These are phyloP conservation scores for Himalopsyche kuldschensis DNA, from an alignment of 2,888 invertebrate species.

Conservation along the genomic window DNA sequence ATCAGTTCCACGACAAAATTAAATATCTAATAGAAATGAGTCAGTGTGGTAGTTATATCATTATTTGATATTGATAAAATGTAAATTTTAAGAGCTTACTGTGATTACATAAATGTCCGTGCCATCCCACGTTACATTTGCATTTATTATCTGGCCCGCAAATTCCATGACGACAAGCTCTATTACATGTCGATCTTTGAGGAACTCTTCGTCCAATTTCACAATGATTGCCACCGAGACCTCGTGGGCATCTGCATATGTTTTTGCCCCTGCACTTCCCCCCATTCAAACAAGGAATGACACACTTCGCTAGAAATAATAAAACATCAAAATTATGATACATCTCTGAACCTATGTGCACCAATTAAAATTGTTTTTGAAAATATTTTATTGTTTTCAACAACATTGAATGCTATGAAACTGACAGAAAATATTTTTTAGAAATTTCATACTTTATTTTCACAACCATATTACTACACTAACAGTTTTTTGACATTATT, in stretches of 20 bases:
- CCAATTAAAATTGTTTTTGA: neutral
- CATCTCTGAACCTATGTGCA: no score
- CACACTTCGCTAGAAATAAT: slow-evolving; percentile 72
- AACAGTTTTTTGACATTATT: no score
- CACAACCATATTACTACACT: no score
- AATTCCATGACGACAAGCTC: slow-evolving; percentile 76
- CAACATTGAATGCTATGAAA: neutral
- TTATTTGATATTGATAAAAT: neutral
- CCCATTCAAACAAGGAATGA: slow-evolving; percentile 88
- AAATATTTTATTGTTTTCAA: no score
- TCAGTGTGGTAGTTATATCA: no score
- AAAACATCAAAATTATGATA: neutral
- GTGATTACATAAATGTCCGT: slow-evolving; percentile 78
- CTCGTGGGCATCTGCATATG: slow-evolving; percentile 83
- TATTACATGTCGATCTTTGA: slow-evolving; percentile 71
- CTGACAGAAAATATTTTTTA: no score
- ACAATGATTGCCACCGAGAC: slow-evolving; percentile 86
- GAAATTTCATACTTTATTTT: no score
- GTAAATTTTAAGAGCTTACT: slow-evolving; percentile 51
- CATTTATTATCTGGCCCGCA: slow-evolving; percentile 73
- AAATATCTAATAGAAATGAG: no score
- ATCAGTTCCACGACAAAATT: neutral
- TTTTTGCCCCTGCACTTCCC: slow-evolving; percentile 89
- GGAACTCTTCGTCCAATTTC: slow-evolving; percentile 77
- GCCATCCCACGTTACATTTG: slow-evolving; percentile 81